Conservation (phyloP, 1,140 invertebrate species). For the Procambarus virginalis region DNA sequence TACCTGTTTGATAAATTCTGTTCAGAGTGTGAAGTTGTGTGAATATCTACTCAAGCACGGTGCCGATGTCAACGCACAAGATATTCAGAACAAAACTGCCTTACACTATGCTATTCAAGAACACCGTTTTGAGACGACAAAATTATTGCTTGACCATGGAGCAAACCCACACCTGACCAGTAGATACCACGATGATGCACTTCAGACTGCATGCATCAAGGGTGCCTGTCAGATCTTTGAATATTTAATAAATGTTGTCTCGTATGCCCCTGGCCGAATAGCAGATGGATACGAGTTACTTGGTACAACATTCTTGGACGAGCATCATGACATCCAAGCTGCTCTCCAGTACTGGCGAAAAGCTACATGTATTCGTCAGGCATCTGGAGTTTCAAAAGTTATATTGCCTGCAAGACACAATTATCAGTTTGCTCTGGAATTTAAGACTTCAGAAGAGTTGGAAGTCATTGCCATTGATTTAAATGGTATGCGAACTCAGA, state of each 20-base stretch:
- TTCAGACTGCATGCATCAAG: constrained; percentile 92
- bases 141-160: constrained; percentile 85
- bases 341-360: constrained; percentile 72
- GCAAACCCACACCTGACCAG: constrained; percentile 85
- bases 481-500: constrained; percentile 87
- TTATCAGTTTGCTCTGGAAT: constrained; percentile 82
- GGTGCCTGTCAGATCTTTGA: constrained; percentile 88
- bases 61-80: constrained; percentile 76
- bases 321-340: constrained; percentile 73
- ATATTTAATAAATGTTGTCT: constrained; percentile 80
- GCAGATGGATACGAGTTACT: constrained; percentile 90
- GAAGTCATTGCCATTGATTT: constrained; percentile 83
- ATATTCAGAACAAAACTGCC: constrained; percentile 93
- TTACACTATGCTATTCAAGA: constrained; percentile 96
- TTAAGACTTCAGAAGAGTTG: constrained; percentile 82
- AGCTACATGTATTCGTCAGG: constrained; percentile 72
- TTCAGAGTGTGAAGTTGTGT: constrained; percentile 89
- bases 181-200: constrained; percentile 90
- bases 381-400: constrained; percentile 67
- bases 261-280: constrained; percentile 76
- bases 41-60: constrained; percentile 82
- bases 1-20: constrained; percentile 94
- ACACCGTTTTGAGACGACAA: constrained; percentile 88
- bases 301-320: constrained; percentile 87
- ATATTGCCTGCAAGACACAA: constrained; percentile 78